Evolutionary conservation across 2,888 invertebrate genomes (phyloP).

Genomic region (Spilarctia lutea): DNA sequence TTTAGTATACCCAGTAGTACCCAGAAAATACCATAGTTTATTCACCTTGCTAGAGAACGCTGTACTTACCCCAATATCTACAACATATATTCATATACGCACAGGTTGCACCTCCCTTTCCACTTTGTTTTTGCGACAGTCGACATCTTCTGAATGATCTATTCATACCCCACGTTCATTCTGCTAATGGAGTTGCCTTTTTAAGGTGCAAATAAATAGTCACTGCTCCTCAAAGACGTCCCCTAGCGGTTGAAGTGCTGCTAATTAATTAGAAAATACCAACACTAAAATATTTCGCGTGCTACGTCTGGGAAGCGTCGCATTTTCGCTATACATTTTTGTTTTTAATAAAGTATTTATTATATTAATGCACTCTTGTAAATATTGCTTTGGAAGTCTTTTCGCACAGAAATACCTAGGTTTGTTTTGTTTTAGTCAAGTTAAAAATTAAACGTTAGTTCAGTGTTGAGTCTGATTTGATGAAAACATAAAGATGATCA

Average conservation of each 20-base stretch:
- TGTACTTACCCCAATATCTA: neutral
- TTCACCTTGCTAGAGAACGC: neutral
- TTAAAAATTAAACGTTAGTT: neutral
- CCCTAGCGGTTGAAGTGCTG: conserved; percentile 57
- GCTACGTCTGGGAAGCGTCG: conserved; percentile 24
- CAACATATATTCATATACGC: neutral
- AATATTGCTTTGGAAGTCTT: neutral
- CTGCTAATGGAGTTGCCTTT: conserved; percentile 83
- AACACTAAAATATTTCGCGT: conserved; percentile 31
- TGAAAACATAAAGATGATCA: too few relatives aligned
- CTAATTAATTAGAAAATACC: conserved; percentile 74
- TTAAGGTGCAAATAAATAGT: conserved; percentile 78
- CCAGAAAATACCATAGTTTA: neutral
- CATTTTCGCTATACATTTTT: conserved; percentile 6
- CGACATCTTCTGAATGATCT: conserved; percentile 72
- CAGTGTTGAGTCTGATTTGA: neutral
- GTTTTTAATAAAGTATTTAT: conserved; percentile 4
- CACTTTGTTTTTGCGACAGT: conserved; percentile 57
- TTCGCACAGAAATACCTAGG: neutral
- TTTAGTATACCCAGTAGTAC: neutral
- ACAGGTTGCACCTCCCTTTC: conserved; percentile 36
- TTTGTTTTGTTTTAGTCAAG: too few relatives aligned
- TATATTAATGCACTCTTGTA: neutral
- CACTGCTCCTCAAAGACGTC: conserved; percentile 60
- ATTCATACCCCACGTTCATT: conserved; percentile 79